Conservation (phyloP, 2,797 vertebrate species). For the Gymnoscopelus microlampas region DNA sequence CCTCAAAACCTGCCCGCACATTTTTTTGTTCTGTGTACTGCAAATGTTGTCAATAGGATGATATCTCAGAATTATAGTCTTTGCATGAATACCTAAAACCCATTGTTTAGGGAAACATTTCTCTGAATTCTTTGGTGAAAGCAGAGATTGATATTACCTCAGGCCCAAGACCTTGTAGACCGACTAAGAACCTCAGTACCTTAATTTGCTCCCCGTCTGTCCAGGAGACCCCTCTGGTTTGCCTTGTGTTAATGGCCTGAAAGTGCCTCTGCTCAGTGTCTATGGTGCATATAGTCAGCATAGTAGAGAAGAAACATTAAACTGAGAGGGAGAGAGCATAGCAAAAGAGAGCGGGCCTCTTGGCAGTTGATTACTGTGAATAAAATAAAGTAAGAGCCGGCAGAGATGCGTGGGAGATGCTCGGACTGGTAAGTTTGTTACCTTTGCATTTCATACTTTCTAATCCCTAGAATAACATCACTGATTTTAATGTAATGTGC, state of each 20-base stretch:
- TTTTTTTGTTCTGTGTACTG: constrained; percentile 25
- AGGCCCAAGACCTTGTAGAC: neutral
- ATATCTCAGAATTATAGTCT: constrained; percentile 26
- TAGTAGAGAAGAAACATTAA: constrained; percentile 41
- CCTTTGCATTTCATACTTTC: no score
- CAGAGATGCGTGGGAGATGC: no score
- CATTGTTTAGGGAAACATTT: constrained; percentile 1
- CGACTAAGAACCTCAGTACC: neutral
- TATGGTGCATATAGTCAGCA: constrained; percentile 26
- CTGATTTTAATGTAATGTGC: no score
- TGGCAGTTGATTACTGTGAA: constrained; percentile 25
- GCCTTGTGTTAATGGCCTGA: constrained; percentile 41
- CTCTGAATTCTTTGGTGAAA: neutral
- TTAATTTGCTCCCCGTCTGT: no score
- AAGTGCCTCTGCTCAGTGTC: constrained; percentile 44
- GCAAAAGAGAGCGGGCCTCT: constrained; percentile 4
- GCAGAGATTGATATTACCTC: neutral
- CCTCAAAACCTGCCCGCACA: constrained; percentile 34
- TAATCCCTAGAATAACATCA: no score
- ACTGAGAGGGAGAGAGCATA: constrained; percentile 6
- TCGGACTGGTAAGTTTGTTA: no score
- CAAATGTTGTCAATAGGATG: constrained; percentile 16
- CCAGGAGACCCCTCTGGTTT: constrained; percentile 1
- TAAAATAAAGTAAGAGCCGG: no score
- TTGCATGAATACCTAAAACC: constrained; percentile 15